Base-by-base conservation (phyloP, 2,113 vertebrate genomes). In the Thalassarche chlororhynchos region DNA sequence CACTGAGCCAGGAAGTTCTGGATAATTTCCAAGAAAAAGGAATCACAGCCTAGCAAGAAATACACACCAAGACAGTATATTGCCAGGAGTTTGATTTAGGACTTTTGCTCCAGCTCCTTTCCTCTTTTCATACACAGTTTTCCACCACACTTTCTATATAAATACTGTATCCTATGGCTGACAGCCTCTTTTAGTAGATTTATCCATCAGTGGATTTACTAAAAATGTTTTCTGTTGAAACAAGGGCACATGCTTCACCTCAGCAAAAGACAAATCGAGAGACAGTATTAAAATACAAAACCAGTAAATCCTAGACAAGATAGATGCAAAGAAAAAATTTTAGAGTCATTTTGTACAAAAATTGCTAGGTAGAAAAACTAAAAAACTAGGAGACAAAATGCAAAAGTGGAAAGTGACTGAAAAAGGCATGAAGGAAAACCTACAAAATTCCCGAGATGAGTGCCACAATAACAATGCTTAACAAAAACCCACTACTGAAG, bases 61-160 rank as follows among this genome's bases (percentile, higher is more conserved):
- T 94, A 92, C 70, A 84, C 87, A 83, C 58, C 90, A 94, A 89
- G 96, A 95, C 91, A 96, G 62, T 47, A 17, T n/a, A 94, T 82
- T 96, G 96, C 96, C 96, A 96, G 36, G 17, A 42, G 65, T 60
- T 65, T 96, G 84, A 91, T 95, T 96, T 96, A 87, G 87, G 92
- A 66, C 42, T 91, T 84, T 52, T 76, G 83, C 57, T 71, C 14
- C 88, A 93, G 84, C 93, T 92, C 83, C 79, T 84, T 90, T 93
- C 94, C 89, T 85, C 44, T 88, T 96, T 89, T 90, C 95, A 94
- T 94, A 93, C 14, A 87, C 66, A 89, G 86, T 95, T 97, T 97
- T 97, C 95, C 96, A 97, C 82, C 78, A 84, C 66, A 60, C 74
- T 93, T 89, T 94, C 90, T 97, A 34, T 58, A 97, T 86, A 97